Conservation (phyloP, 2,113 vertebrate genomes). For the Polyodon spathula region DNA sequence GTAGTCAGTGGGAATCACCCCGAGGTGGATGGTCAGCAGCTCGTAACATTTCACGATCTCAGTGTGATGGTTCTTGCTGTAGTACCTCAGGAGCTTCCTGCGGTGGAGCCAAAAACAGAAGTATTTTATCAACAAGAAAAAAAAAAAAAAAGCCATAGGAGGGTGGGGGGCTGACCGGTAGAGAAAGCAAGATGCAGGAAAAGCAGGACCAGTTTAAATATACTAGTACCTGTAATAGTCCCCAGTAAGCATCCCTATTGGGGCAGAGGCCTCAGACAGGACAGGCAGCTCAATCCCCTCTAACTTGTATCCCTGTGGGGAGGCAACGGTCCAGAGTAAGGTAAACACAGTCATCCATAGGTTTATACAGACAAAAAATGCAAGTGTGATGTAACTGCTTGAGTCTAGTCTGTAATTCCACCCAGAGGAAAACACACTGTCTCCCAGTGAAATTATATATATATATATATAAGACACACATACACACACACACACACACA, state of each 20-base stretch:
- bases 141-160: not conserved
- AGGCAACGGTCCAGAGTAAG: slow-evolving; percentile 21
- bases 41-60: slow-evolving; percentile 88
- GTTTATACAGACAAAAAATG: not conserved
- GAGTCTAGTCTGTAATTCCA: too few species aligned
- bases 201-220: too few species aligned
- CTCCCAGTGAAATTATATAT: too few species aligned
- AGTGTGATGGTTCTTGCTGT: slow-evolving; percentile 70
- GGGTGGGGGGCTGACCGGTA: too few species aligned
- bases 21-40: slow-evolving; percentile 81
- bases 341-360: not conserved
- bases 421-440: too few species aligned
- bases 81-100: slow-evolving; percentile 84
- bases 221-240: slow-evolving; percentile 84
- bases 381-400: too few species aligned
- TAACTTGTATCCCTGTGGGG: slow-evolving; percentile 77
- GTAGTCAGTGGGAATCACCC: slow-evolving; percentile 74
- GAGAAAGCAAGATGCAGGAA: too few species aligned
- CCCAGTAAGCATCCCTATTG: slow-evolving; percentile 80
- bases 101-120: not conserved
- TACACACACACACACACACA: too few species aligned
- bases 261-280: slow-evolving; percentile 72
- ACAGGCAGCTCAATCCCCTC: slow-evolving; percentile 74
- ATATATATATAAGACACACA: too few species aligned
- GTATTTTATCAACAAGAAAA: not conserved